Percentiles rank a stretch among this genome's conserved stretches.
These are phyloP conservation scores for Odontothrips loti DNA, from an alignment of 2,888 invertebrate genomes.

Conservation along the genomic window DNA sequence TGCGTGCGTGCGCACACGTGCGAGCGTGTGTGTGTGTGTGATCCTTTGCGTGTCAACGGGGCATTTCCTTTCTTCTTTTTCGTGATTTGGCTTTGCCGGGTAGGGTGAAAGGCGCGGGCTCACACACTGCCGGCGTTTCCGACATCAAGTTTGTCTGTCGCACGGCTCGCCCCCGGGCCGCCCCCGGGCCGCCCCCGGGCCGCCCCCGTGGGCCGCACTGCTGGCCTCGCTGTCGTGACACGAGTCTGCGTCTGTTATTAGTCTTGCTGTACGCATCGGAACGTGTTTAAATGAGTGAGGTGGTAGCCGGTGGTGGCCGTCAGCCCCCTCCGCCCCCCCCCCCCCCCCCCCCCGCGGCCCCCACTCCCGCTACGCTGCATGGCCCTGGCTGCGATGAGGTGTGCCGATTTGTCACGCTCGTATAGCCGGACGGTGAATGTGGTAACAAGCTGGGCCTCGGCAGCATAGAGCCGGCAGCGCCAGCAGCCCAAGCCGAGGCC, in stretches of 20 bases:
- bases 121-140: too few species aligned
- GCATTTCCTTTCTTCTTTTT: neutral
- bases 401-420: slow-evolving; percentile 11
- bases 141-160: too few species aligned
- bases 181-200: too few species aligned
- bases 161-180: too few species aligned
- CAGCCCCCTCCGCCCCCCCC: too few species aligned
- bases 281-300: neutral
- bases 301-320: neutral
- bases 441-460: neutral
- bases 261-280: neutral
- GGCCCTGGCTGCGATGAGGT: neutral
- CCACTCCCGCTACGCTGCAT: neutral
- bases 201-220: too few species aligned
- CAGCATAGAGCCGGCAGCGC: too few species aligned
- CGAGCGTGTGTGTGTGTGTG: neutral
- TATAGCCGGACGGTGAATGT: neutral
- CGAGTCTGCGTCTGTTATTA: too few species aligned
- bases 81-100: neutral
- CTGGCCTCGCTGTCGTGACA: too few species aligned
- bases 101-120: too few species aligned
- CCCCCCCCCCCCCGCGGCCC: neutral
- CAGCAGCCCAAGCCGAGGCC: too few species aligned
- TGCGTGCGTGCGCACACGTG: neutral
- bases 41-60: slow-evolving; percentile 7